Conservation (phyloP, 2,888 invertebrate species). For the Leptinotarsa haldemani region DNA sequence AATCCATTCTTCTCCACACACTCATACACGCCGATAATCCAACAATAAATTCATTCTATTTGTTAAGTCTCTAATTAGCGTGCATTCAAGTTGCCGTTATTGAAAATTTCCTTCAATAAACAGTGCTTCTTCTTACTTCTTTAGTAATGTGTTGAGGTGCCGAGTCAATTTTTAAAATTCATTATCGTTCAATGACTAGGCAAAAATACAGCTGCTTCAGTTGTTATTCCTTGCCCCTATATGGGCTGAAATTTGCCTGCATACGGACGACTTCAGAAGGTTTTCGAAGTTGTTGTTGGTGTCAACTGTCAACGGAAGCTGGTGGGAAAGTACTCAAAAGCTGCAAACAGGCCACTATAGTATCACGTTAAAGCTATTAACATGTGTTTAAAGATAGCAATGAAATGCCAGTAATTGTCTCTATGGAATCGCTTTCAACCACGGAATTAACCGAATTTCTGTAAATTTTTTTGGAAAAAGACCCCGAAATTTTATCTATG, state of each 20-base stretch:
- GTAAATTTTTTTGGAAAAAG: too few species aligned
- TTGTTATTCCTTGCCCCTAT: constrained; percentile 30
- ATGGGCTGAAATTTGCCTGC: constrained; percentile 34
- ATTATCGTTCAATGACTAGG: constrained; percentile 40
- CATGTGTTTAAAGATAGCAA: too few species aligned
- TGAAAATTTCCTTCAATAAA: constrained; percentile 41
- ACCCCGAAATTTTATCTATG: too few species aligned
- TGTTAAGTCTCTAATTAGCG: constrained; percentile 49
- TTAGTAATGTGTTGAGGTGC: constrained; percentile 40
- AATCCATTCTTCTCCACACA: constrained; percentile 34
- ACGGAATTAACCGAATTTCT: too few species aligned
- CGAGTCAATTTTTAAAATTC: constrained; percentile 43
- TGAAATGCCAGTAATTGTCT: too few species aligned
- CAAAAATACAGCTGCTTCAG: constrained; percentile 40
- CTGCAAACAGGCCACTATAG: too few species aligned
- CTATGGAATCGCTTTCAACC: too few species aligned
- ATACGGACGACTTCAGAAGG: constrained; percentile 18
- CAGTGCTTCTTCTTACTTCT: constrained; percentile 42
- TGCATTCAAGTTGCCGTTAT: constrained; percentile 45
- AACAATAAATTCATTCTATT: constrained; percentile 48
- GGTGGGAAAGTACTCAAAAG: not conserved
- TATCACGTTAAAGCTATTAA: too few species aligned
- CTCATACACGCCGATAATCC: constrained; percentile 31
- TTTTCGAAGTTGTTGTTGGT: constrained; percentile 20
- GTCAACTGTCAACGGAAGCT: not conserved